Conservation (phyloP, 2,797 vertebrate species). For the Adrianichthys oophorus region DNA sequence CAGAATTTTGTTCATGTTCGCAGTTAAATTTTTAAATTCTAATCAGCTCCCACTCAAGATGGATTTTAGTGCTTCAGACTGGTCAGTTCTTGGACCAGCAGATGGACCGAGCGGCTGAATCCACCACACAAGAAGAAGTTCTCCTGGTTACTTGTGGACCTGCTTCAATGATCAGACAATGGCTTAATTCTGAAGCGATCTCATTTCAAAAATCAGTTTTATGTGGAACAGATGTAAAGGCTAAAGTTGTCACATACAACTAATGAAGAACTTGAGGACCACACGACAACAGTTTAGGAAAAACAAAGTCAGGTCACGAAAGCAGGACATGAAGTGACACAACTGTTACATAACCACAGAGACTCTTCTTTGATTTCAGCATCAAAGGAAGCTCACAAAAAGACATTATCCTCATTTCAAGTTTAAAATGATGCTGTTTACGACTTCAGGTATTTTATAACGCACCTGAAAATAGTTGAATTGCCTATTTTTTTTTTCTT, state of each 20-base stretch:
- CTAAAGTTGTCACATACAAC: neutral
- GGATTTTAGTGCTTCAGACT: too few relatives aligned
- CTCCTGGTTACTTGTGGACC: slow-evolving; percentile 8
- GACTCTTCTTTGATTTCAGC: too few relatives aligned
- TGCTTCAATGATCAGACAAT: slow-evolving; percentile 13
- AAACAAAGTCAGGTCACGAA: neutral
- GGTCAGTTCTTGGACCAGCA: slow-evolving; percentile 1
- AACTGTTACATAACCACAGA: too few relatives aligned
- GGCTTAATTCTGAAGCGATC: slow-evolving; percentile 17
- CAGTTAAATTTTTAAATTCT: neutral
- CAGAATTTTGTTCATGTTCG: too few relatives aligned
- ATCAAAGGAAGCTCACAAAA: too few relatives aligned
- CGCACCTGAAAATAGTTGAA: too few relatives aligned
- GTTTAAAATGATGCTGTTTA: too few relatives aligned
- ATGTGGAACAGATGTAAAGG: slow-evolving; percentile 32
- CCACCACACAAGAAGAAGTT: slow-evolving; percentile 7
- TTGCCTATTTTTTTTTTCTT: too few relatives aligned
- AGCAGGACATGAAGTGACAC: too few relatives aligned
- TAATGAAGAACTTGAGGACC: neutral
- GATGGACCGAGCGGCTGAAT: slow-evolving; percentile 12
- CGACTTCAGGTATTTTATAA: too few relatives aligned
- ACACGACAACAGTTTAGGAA: neutral
- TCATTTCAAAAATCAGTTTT: slow-evolving; percentile 22
- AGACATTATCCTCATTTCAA: too few relatives aligned
- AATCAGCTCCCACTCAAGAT: too few relatives aligned